phyloP scores from a whole-genome alignment of 2,888 invertebrate genomes.

The Junonia oenone region DNA sequence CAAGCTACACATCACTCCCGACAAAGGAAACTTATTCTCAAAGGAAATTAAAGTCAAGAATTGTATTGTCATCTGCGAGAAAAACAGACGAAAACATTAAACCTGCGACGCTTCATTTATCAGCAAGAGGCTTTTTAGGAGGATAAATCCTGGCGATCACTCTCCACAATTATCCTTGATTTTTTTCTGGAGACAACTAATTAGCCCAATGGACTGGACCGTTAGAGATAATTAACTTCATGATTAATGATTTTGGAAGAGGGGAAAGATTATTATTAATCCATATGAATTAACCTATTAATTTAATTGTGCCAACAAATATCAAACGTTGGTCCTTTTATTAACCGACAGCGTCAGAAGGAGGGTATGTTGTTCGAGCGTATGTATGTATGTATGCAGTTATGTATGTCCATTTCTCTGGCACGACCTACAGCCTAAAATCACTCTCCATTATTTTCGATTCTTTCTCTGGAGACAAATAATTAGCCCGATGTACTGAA shows the following conservation, averaged over 20 bases:
- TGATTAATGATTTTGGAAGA: conserved; percentile 54
- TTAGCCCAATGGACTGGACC: conserved; percentile 66
- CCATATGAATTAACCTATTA: conserved; percentile 7
- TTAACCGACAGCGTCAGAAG: too few species aligned
- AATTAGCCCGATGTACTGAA: conserved; percentile 68
- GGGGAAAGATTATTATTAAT: conserved; percentile 15
- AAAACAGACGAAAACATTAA: conserved; percentile 25
- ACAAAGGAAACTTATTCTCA: conserved; percentile 26
- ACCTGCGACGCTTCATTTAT: conserved; percentile 49
- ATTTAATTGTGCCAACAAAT: background rate
- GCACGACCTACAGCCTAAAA: too few species aligned
- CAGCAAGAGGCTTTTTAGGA: conserved; percentile 52
- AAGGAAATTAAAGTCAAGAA: conserved; percentile 31
- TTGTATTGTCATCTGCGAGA: conserved; percentile 22
- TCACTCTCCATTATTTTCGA: conserved; percentile 67
- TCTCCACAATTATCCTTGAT: conserved; percentile 67
- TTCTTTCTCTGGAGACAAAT: conserved; percentile 60
- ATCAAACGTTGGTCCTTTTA: too few species aligned
- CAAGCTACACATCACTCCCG: conserved; percentile 14
- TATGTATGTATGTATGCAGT: too few species aligned
- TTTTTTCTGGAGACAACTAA: conserved; percentile 61
- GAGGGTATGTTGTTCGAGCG: too few species aligned
- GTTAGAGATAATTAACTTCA: conserved; percentile 67
- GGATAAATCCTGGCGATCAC: conserved; percentile 67
- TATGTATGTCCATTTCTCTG: too few species aligned